Base-by-base conservation (phyloP, 92 coral and sea anemone species). In the Epizoanthus scotinus region DNA sequence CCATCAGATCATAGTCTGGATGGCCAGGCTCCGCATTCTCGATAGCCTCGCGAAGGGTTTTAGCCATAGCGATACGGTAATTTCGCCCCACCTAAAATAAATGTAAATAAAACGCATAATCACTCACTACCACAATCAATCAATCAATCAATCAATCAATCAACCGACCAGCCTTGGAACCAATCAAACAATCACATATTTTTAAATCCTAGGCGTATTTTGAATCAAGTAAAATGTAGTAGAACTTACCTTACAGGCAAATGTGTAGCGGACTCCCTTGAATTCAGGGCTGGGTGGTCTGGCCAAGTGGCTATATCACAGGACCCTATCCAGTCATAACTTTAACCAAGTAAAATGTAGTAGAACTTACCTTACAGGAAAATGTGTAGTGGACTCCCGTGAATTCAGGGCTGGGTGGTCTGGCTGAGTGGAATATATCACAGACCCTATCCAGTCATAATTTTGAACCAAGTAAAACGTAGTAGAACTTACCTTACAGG, bases 201-300 rank as follows among this genome's bases (percentile, higher is more conserved):
- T 34, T 34, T 3, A 34, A 34, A 34, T 0, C 40, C 6, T 34
- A 34, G 40, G 40, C 40, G 5, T 34, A 31, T 31, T 31, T 1
- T 31, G n/a, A 31, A 77, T 93, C 36, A 31, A 31, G 4, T 4
- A 1, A 31, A 31, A 31, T 31, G 36, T 4, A 31, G 4, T 31
- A 31, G 36, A 31, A 4, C 36, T 25, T 52, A 94, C 98, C 97
- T 95, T 95, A 72, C 97, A 92, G 21, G 98, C 98, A 80, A 94
- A 94, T 17, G 97, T 94, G 78, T 94, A 94, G 31, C 98, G 84
- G 18, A 90, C 98, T 50, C 97, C 97, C 53, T 59, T 84, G 71
- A 94, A 92, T 7, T 88, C 94, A 18, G 98, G 93, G 59, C 97
- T 94, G n/a, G n/a, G n/a, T n/a, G n/a, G n/a, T n/a, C n/a, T n/a